Base-by-base conservation (phyloP, 2,113 vertebrate species). In the Melospiza melodia region DNA sequence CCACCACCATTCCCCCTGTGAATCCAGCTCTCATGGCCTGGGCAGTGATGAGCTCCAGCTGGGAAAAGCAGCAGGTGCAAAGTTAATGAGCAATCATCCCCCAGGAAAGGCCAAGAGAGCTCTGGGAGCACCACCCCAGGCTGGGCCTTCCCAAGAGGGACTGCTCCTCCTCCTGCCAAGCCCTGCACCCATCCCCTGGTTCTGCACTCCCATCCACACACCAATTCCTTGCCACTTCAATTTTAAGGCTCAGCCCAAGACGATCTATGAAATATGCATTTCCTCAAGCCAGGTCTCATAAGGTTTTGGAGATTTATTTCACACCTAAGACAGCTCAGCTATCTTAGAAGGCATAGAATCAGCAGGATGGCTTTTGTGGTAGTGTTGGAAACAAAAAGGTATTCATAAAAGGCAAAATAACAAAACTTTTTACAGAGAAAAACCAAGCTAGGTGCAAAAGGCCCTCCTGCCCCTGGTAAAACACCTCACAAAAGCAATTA, bases 21-120 rank as follows among this genome's bases (percentile, higher is more conserved):
- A 99, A 99, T 58, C 99, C 99, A 6, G 99, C 99, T 94, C 93
- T 98, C 97, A 99, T 99, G 51, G 99, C 99, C 92, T 99, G 99
- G 10, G 98, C 79, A 0, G 99, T 99, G 91, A 99, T 99, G 85
- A 99, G 97, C 94, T 99, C 99, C 95, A 99, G 92, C 99, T 99
- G 94, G 33, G 65, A 63, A 74, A 58, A 77, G 49, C 21, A 90
- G 37, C 24, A 78, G 0, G 2, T 12, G 1, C 48, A 31, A 1
- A 57, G 57, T 48, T 35, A 91, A 28, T 83, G 30, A 74, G 27
- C 6, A 2, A 31, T 15, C 16, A 59, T 4, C 10, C 54, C 41
- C 6, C 35, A 84, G 55, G 18, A 52, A 41, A 10, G 17, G 23
- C 49, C 49, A 54, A 7, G 22, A 7, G 22, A 67, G 23, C 46